Evolutionary conservation across 35 echinoderm and acorn worm genomes (phyloP), one percentile per base, ranked within the genome.

Genomic region (Eucidaris tribuloides): DNA sequence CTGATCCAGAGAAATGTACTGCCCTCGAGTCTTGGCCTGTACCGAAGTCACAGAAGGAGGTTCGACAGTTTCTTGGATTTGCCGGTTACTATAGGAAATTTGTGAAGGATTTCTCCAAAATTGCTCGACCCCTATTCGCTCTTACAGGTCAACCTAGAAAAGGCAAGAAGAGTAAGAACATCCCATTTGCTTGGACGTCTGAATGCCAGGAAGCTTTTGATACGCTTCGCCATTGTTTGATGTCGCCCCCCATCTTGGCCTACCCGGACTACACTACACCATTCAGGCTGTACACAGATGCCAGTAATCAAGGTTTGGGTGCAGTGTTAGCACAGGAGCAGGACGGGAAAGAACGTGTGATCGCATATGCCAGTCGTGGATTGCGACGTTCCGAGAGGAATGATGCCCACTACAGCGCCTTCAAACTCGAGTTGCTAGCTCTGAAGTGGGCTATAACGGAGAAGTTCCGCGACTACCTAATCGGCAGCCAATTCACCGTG

Each of bases 361-460:
- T 93, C 33, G 85, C 85, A 2, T 93, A 88, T 83, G 91, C 91
- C 6, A 93, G 91, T 54, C 30, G 91, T 17, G 55, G 84, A 3
- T 29, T 88, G 5, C 17, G 62, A 9, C 46, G 43, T 30, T 41
- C 84, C 0, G 91, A 93, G 46, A 14, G 35, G 13, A 93, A 93
- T 65, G 83, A 79, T n/a, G 56, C 42, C 13, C 59, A 91, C 58
- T 93, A 93, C 49, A 87, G 84, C 77, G 84, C 91, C 2, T 81
- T 83, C 50, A 93, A 93, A 38, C 29, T 93, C 20, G 85, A 93
- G 39, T 62, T 93, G 2, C 57, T 93, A 22, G 85, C 84, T 0
- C 49, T 93, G 6, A 88, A 70, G 19, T 93, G 91, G 91, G 91
- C 91, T 9, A 46, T 88, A 13, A 93, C 91, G 1, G 86, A 93